Evolutionary conservation across 2,888 invertebrate genomes (phyloP).

Genomic region (Lepidochrysops patricia): DNA sequence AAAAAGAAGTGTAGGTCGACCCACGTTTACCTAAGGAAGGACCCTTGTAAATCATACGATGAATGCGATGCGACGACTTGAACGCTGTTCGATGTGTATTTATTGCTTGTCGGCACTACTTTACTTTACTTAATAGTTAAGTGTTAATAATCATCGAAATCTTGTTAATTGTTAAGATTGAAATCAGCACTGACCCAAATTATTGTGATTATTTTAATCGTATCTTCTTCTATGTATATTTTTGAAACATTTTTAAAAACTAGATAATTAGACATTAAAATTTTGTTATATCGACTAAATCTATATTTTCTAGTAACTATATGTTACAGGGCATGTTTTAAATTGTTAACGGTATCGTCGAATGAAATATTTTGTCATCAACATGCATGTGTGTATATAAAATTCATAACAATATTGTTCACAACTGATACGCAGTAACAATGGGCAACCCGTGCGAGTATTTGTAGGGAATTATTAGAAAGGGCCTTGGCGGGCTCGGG

Average conservation of each 20-base stretch:
- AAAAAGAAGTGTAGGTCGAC: conserved; percentile 68
- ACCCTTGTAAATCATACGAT: conserved; percentile 73
- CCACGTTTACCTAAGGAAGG: conserved; percentile 71
- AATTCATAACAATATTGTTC: conserved; percentile 35
- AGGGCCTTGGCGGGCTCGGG: conserved; percentile 73
- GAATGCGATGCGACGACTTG: conserved; percentile 57
- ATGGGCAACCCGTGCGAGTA: conserved; percentile 68
- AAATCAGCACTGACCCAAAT: too few relatives aligned
- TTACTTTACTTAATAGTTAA: conserved; percentile 53
- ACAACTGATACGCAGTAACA: conserved; percentile 63
- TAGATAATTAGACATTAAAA: too few relatives aligned
- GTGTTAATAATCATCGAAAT: conserved; percentile 29
- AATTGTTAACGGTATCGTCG: conserved; percentile 14
- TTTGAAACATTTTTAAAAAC: too few relatives aligned
- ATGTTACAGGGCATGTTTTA: background rate
- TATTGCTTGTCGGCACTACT: conserved; percentile 65
- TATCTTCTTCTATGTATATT: too few relatives aligned
- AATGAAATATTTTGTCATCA: conserved; percentile 18
- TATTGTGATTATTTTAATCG: too few relatives aligned
- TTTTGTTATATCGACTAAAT: background rate
- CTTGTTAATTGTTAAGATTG: background rate
- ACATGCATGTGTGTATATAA: conserved; percentile 22
- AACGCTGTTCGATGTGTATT: conserved; percentile 68
- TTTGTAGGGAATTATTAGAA: conserved; percentile 72
- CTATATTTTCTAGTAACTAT: background rate